A percentile compares a stretch with the other conserved stretches of the same genome.
phyloP scores from a whole-genome alignment of 2,888 invertebrate genomes.

The Zygaena filipendulae region DNA sequence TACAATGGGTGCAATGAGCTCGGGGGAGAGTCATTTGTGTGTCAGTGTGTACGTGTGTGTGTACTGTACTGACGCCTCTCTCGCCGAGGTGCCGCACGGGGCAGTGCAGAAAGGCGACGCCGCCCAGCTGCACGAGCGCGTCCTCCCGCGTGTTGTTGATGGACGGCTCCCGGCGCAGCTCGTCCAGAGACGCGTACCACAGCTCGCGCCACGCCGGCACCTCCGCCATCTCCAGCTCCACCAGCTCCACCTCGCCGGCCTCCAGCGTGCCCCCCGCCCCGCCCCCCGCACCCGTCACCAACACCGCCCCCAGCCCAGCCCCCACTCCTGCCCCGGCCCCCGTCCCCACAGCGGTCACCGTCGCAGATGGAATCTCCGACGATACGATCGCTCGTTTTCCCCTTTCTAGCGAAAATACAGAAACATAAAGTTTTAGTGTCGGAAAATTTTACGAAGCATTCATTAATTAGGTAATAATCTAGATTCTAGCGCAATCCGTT shows the following conservation, averaged over 20 bases:
- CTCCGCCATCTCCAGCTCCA: conserved; percentile 30
- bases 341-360: conserved; percentile 13
- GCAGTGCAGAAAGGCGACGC: conserved; percentile 83
- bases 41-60: too few species aligned
- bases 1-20: too few species aligned
- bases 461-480: too few species aligned
- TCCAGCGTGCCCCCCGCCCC: conserved; percentile 13
- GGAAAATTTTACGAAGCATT: too few species aligned
- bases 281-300: too few species aligned
- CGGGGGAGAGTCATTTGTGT: too few species aligned
- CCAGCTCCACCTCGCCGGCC: conserved; percentile 23
- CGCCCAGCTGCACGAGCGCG: conserved; percentile 80
- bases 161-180: conserved; percentile 46
- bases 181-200: conserved; percentile 66
- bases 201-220: conserved; percentile 72
- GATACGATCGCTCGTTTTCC: conserved; percentile 14
- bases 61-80: conserved; percentile 66
- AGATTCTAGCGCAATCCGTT: too few species aligned
- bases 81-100: conserved; percentile 81
- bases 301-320: conserved; percentile 6
- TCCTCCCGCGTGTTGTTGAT: conserved; percentile 82
- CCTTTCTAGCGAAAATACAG: conserved; percentile 7
- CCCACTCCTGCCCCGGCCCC: conserved; percentile 9
- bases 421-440: not conserved
- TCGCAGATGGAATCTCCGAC: too few species aligned